Evolutionary conservation across 2,797 vertebrate species (phyloP).

Genomic region (Manis javanica): DNA sequence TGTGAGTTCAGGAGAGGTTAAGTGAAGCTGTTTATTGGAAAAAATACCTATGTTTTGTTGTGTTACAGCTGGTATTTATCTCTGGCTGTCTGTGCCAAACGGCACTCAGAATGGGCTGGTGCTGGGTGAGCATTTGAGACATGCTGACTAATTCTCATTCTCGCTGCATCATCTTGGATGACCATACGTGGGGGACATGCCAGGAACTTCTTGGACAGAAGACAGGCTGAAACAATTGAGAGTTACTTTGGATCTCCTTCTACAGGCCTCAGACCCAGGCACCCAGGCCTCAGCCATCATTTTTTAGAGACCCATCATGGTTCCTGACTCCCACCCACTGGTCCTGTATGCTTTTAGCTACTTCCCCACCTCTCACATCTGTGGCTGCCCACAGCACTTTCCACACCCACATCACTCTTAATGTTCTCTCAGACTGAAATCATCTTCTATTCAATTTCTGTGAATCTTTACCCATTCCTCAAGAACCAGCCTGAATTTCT

Average conservation of each 20-base stretch:
- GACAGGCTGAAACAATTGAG: background rate
- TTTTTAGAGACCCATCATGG: background rate
- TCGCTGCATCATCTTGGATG: background rate
- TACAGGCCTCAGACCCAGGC: background rate
- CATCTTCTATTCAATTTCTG: background rate
- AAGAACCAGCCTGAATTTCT: background rate
- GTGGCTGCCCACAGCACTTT: background rate
- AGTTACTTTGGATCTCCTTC: background rate
- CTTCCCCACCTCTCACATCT: too few relatives aligned
- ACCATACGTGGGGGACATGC: background rate
- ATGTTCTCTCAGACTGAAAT: background rate
- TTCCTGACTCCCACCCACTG: background rate
- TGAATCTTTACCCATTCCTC: background rate
- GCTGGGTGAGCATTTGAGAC: background rate
- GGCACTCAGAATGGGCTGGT: background rate
- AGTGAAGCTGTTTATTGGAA: slow-evolving; percentile 6
- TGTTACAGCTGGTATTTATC: background rate
- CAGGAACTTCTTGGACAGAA: background rate
- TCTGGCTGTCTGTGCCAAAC: background rate
- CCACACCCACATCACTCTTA: background rate
- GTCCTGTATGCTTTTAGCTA: background rate
- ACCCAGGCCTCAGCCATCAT: background rate
- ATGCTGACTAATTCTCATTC: background rate
- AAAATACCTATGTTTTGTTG: background rate
- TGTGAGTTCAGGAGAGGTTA: too few relatives aligned